Percentiles rank a stretch among this genome's conserved stretches.
These are phyloP conservation scores for Chinchilla lanigera DNA, from an alignment of 2,113 vertebrate genomes.

Conservation along the genomic window DNA sequence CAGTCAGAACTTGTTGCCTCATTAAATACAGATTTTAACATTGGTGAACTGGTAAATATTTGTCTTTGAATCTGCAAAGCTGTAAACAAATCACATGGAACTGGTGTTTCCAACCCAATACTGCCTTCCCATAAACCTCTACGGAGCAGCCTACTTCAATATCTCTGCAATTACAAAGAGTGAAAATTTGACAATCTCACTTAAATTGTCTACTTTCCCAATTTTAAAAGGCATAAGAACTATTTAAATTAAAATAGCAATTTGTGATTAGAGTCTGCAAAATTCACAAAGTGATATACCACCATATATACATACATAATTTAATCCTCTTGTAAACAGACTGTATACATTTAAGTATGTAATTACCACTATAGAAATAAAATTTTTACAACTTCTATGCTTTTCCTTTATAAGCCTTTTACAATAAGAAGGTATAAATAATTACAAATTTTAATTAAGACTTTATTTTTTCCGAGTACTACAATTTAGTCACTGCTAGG, in stretches of 20 bases:
- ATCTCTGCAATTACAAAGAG: neutral
- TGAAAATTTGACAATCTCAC: neutral
- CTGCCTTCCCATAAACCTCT: neutral
- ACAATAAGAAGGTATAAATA: neutral
- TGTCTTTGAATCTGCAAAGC: neutral
- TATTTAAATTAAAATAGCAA: neutral
- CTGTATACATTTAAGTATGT: neutral
- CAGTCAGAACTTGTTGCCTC: neutral
- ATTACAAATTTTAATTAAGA: slow-evolving; percentile 22
- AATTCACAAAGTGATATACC: neutral
- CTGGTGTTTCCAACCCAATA: neutral
- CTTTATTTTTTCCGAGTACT: neutral
- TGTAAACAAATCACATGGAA: neutral
- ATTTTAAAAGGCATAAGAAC: neutral
- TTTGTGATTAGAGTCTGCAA: neutral
- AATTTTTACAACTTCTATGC: neutral
- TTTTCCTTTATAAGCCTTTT: neutral
- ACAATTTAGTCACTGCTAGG: neutral
- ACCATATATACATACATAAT: neutral
- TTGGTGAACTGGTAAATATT: neutral
- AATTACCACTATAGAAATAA: neutral
- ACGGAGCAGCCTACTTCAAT: neutral
- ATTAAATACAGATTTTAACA: neutral
- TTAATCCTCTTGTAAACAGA: neutral
- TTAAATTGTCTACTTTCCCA: neutral